Evolutionary conservation across 2,888 invertebrate genomes (phyloP).

Genomic region (Gibbula magus): DNA sequence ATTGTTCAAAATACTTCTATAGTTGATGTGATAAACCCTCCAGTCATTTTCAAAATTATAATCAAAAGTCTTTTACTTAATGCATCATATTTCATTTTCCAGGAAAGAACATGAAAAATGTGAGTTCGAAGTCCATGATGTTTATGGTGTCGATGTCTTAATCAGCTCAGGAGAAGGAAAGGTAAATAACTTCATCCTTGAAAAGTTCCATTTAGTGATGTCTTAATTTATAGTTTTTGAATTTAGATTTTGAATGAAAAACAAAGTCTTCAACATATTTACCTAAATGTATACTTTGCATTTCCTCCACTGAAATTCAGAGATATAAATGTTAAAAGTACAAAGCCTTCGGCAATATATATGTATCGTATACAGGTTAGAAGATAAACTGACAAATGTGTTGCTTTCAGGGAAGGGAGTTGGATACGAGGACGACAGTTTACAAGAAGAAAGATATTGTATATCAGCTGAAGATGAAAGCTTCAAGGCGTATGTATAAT

Average conservation of each 20-base stretch:
- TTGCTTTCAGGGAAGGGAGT: constrained; percentile 77
- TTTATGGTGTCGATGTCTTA: constrained; percentile 98
- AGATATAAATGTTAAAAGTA: background rate
- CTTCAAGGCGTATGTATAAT: constrained; percentile 84
- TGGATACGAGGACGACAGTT: constrained; percentile 95
- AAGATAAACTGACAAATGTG: background rate
- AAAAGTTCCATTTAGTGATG: no score
- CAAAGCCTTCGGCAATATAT: no score
- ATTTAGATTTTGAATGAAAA: no score
- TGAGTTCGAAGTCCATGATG: constrained; percentile 96
- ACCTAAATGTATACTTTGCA: no score
- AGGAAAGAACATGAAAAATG: constrained; percentile 97
- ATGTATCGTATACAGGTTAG: background rate
- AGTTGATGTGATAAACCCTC: no score
- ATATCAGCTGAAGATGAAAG: constrained; percentile 97
- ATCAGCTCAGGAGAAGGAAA: constrained; percentile 96
- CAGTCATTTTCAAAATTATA: no score
- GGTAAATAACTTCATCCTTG: constrained; percentile 77
- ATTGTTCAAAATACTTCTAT: no score
- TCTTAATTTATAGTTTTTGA: no score
- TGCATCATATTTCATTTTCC: constrained; percentile 33
- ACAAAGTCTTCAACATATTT: no score
- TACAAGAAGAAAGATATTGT: constrained; percentile 98
- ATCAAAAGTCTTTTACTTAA: constrained; percentile 5
- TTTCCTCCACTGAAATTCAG: no score